Evolutionary conservation across 2,113 vertebrate genomes (phyloP).

Genomic region (Nesoenas mayeri): DNA sequence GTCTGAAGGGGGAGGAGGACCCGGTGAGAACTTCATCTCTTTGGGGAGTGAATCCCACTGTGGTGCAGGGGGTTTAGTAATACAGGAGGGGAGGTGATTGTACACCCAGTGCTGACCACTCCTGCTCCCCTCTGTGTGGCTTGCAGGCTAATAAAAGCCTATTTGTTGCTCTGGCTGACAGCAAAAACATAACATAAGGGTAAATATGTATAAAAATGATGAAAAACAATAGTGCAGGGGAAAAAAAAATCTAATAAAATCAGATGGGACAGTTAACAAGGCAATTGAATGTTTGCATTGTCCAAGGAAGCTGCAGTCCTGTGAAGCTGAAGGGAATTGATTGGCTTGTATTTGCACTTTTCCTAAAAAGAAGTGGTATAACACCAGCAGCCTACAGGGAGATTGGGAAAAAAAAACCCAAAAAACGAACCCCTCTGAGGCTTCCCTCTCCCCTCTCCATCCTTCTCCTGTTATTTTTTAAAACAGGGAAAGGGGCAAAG

Average conservation of each 20-base stretch:
- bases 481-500: background rate
- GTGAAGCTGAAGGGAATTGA: background rate
- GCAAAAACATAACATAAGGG: background rate
- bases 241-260: background rate
- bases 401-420: background rate
- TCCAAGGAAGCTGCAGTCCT: background rate
- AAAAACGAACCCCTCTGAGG: background rate
- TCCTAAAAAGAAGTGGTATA: background rate
- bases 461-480: constrained; percentile 3
- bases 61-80: rapidly evolving
- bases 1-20: background rate
- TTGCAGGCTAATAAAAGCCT: background rate
- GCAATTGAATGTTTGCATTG: background rate
- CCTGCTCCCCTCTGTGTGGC: background rate
- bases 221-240: background rate
- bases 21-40: background rate
- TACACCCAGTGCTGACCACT: rapidly evolving
- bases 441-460: background rate
- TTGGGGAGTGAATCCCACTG: background rate
- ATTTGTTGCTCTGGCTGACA: background rate
- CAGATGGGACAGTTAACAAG: background rate
- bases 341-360: background rate
- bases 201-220: background rate
- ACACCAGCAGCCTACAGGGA: background rate
- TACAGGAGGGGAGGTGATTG: background rate